These are phyloP conservation scores for Drosophila mimetica DNA, from an alignment of 2,888 invertebrate genomes.

Conservation along the genomic window DNA sequence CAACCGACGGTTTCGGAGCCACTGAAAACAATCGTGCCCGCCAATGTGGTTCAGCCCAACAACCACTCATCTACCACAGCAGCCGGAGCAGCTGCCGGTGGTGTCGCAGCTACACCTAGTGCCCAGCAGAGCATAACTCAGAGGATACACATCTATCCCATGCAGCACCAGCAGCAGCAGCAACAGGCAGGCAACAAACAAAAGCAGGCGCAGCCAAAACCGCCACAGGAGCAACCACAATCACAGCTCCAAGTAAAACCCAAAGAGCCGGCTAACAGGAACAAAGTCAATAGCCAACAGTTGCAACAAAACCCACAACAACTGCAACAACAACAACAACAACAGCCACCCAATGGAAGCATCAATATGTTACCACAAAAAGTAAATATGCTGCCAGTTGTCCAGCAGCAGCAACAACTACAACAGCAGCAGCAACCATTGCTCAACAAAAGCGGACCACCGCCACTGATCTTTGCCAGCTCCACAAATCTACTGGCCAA, in stretches of 20 bases:
- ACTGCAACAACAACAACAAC: slow-evolving; percentile 22
- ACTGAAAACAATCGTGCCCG: slow-evolving; percentile 65
- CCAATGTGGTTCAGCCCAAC: slow-evolving; percentile 84
- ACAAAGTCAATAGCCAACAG: slow-evolving; percentile 36
- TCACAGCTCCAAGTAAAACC: slow-evolving; percentile 35
- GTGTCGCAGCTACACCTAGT: slow-evolving; percentile 57
- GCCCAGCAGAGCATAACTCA: slow-evolving; percentile 62
- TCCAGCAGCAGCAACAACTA: slow-evolving; percentile 52
- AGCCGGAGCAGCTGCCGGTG: slow-evolving; percentile 44
- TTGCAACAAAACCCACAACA: slow-evolving; percentile 41
- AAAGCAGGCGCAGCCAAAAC: slow-evolving; percentile 68
- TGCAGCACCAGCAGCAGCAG: slow-evolving; percentile 82
- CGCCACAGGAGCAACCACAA: slow-evolving; percentile 78
- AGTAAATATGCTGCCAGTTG: slow-evolving; percentile 50
- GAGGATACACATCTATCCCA: slow-evolving; percentile 81
- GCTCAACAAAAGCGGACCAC: slow-evolving; percentile 69
- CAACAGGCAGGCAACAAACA: slow-evolving; percentile 59
- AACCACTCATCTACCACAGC: slow-evolving; percentile 80
- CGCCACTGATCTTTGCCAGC: slow-evolving; percentile 72
- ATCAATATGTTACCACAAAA: slow-evolving; percentile 57
- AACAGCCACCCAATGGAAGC: slow-evolving; percentile 28
- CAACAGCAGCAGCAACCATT: slow-evolving; percentile 46
- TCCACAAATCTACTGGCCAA: slow-evolving; percentile 56
- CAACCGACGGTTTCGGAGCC: slow-evolving; percentile 52
- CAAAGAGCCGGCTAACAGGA: slow-evolving; percentile 55